Conservation (phyloP, 1,140 invertebrate genomes). For the Trachelipus rathkii region DNA sequence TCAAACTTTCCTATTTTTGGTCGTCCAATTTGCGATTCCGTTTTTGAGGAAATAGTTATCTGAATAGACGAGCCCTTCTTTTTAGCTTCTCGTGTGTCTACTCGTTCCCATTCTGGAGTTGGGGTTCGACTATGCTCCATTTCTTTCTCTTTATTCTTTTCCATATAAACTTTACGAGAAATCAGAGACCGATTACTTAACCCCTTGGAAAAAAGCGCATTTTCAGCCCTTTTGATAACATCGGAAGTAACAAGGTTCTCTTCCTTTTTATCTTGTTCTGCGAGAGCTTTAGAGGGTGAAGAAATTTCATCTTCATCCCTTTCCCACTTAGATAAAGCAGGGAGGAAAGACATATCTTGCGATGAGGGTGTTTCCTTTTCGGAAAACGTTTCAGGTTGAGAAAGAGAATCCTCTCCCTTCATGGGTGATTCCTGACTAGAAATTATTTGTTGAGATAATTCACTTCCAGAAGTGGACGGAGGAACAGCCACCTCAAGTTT, state of each 20-base stretch:
- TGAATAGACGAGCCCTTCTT: constrained; percentile 34
- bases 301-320: constrained; percentile 59
- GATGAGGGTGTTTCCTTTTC: constrained; percentile 39
- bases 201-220: constrained; percentile 28
- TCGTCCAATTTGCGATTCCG: constrained; percentile 36
- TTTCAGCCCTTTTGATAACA: constrained; percentile 55
- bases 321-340: constrained; percentile 84
- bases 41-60: constrained; percentile 39
- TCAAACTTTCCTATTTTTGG: constrained; percentile 6
- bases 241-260: constrained; percentile 72
- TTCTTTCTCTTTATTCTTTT: constrained; percentile 26
- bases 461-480: constrained; percentile 38
- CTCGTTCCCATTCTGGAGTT: constrained; percentile 37
- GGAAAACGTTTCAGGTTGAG: not conserved
- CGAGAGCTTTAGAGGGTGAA: constrained; percentile 19
- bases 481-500: constrained; percentile 43
- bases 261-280: constrained; percentile 46
- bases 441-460: not conserved
- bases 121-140: constrained; percentile 27
- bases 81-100: constrained; percentile 35
- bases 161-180: constrained; percentile 29
- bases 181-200: constrained; percentile 16
- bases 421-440: not conserved
- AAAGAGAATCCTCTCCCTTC: constrained; percentile 7
- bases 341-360: constrained; percentile 55